Conservation (phyloP, 2,113 vertebrate species). For the Prochilodus magdalenae region DNA sequence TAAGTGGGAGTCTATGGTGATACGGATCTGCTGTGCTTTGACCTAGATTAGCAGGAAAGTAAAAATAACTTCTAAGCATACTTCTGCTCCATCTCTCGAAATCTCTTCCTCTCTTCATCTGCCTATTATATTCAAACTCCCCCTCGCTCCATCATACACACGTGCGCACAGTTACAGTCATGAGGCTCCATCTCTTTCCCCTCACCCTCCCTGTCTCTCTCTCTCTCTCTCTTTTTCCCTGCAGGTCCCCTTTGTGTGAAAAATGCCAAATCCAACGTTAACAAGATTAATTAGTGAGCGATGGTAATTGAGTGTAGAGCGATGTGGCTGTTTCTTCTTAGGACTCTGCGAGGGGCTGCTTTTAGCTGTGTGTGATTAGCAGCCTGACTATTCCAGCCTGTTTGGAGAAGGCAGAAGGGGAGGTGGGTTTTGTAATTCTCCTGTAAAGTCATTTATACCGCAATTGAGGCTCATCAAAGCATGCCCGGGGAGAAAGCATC, state of each 20-base stretch:
- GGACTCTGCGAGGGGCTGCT: neutral
- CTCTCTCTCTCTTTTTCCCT: conserved; percentile 34
- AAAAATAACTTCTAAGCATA: conserved; percentile 72
- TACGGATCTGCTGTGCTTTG: conserved; percentile 67
- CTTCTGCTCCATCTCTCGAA: conserved; percentile 22
- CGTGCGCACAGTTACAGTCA: conserved; percentile 1
- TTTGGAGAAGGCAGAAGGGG: conserved; percentile 16
- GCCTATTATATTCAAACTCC: conserved; percentile 6
- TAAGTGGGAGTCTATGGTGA: conserved; percentile 52
- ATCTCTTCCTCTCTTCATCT: conserved; percentile 20
- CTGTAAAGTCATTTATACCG: conserved; percentile 53
- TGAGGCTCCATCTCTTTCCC: neutral
- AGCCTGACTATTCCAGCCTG: conserved; percentile 4
- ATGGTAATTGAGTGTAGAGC: conserved; percentile 58
- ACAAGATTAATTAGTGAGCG: conserved; percentile 70
- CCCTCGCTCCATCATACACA: neutral
- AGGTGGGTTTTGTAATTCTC: conserved; percentile 55
- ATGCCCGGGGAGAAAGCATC: conserved; percentile 44
- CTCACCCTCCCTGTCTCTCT: conserved; percentile 4
- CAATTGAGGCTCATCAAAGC: conserved; percentile 60
- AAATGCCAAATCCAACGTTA: conserved; percentile 58
- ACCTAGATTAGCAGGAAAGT: conserved; percentile 74
- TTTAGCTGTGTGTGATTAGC: conserved; percentile 7
- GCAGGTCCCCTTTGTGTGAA: conserved; percentile 33
- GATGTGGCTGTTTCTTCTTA: conserved; percentile 11